A percentile compares a stretch with the other conserved stretches of the same genome.
Conservation (phyloP, 92 coral and sea anemone genomes). For the Muricea muricata region DNA sequence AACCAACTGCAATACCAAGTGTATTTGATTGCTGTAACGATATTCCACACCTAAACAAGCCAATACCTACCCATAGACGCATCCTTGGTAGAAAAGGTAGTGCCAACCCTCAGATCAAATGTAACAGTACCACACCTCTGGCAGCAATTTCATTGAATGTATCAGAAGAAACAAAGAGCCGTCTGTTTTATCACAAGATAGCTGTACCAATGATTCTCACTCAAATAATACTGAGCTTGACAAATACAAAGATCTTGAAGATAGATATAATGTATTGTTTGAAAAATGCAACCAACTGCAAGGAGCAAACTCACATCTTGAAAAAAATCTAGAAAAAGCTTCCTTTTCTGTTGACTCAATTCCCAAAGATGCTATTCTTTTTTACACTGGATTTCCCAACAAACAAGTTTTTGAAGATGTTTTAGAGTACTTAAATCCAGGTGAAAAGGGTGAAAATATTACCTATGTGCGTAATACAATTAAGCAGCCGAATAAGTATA, state of each 20-base stretch:
- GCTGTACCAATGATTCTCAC: too few species aligned
- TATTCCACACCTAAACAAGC: slow-evolving; percentile 36
- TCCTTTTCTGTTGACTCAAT: slow-evolving; percentile 12
- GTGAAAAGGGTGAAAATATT: slow-evolving; percentile 15
- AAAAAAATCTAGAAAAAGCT: not conserved
- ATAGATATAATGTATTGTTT: not conserved
- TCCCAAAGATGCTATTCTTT: not conserved
- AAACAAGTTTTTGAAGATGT: slow-evolving; percentile 24
- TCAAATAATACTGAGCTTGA: too few species aligned
- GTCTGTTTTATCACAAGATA: too few species aligned
- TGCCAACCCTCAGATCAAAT: not conserved
- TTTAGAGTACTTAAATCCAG: slow-evolving; percentile 2
- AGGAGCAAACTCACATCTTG: not conserved
- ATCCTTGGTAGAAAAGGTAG: not conserved
- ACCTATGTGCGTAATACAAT: not conserved
- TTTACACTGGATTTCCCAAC: slow-evolving; percentile 25
- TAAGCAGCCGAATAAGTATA: not conserved
- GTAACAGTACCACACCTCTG: not conserved
- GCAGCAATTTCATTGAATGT: not conserved
- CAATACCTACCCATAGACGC: slow-evolving; percentile 20
- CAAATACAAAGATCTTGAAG: too few species aligned
- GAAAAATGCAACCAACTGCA: not conserved
- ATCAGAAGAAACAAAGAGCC: not conserved
- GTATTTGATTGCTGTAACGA: slow-evolving; percentile 58
- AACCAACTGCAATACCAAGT: slow-evolving; percentile 45